phyloP scores from a whole-genome alignment of 1,140 invertebrate genomes.

The Caenorhabditis latens region DNA sequence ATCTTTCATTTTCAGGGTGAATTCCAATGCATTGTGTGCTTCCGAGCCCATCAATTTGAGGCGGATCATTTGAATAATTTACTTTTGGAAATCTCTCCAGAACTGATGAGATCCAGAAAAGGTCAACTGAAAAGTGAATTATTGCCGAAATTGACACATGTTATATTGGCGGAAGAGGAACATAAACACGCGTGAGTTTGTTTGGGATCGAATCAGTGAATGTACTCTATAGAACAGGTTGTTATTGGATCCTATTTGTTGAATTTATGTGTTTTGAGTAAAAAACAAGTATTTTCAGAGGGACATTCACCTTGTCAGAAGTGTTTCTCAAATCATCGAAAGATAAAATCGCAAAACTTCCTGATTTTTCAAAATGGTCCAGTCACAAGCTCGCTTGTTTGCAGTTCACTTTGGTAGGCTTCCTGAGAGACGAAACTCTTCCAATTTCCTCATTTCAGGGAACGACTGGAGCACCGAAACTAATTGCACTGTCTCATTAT shows the following conservation, averaged over 20 bases:
- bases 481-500: constrained; percentile 73
- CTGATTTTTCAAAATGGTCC: constrained; percentile 75
- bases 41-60: constrained; percentile 64
- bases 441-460: constrained; percentile 67
- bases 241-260: too few relatives aligned
- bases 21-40: constrained; percentile 72
- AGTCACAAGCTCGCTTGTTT: constrained; percentile 74
- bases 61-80: constrained; percentile 70
- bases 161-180: constrained; percentile 76
- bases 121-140: constrained; percentile 63
- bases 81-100: constrained; percentile 70
- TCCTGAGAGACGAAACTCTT: not conserved
- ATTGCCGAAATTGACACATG: constrained; percentile 72
- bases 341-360: constrained; percentile 72
- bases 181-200: constrained; percentile 74
- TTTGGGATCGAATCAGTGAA: too few relatives aligned
- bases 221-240: too few relatives aligned
- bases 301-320: constrained; percentile 73
- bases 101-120: constrained; percentile 65
- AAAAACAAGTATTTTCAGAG: constrained; percentile 40
- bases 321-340: constrained; percentile 71
- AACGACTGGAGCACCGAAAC: constrained; percentile 72
- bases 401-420: constrained; percentile 72
- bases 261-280: not conserved
- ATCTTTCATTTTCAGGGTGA: constrained; percentile 68